phyloP scores from a whole-genome alignment of 2,888 invertebrate species.

The Rhagium mordax region DNA sequence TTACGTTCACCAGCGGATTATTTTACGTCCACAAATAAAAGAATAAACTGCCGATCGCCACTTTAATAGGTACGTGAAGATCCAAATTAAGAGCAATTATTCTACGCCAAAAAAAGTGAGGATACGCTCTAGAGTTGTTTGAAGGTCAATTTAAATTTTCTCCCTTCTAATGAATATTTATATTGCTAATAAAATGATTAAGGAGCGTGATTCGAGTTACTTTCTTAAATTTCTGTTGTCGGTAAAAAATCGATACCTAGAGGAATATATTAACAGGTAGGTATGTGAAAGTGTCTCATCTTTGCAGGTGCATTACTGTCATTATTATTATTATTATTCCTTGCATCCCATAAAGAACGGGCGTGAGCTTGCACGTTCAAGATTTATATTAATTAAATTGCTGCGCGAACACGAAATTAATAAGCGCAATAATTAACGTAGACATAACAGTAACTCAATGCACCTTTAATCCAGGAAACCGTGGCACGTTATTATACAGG shows the following conservation, averaged over 20 bases:
- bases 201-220: not conserved
- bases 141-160: not conserved
- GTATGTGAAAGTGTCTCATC: not conserved
- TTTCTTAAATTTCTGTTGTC: not conserved
- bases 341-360: not conserved
- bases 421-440: slow-evolving; percentile 5
- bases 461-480: slow-evolving; percentile 3
- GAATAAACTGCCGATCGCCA: not conserved
- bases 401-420: not conserved
- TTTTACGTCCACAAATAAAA: not conserved
- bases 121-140: not conserved
- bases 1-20: not conserved
- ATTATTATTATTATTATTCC: not conserved
- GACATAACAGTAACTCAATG: not conserved
- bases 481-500: too few species aligned
- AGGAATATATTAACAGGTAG: not conserved
- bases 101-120: not conserved
- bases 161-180: not conserved
- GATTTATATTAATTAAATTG: not conserved
- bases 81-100: not conserved
- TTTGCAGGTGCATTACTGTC: not conserved
- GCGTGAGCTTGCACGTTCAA: not conserved
- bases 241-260: not conserved
- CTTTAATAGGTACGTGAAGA: not conserved
- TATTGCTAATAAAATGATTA: not conserved